A percentile compares a stretch with the other conserved stretches of the same genome.
Evolutionary conservation across 2,113 vertebrate species (phyloP).

Genomic region (Gavialis gangeticus): DNA sequence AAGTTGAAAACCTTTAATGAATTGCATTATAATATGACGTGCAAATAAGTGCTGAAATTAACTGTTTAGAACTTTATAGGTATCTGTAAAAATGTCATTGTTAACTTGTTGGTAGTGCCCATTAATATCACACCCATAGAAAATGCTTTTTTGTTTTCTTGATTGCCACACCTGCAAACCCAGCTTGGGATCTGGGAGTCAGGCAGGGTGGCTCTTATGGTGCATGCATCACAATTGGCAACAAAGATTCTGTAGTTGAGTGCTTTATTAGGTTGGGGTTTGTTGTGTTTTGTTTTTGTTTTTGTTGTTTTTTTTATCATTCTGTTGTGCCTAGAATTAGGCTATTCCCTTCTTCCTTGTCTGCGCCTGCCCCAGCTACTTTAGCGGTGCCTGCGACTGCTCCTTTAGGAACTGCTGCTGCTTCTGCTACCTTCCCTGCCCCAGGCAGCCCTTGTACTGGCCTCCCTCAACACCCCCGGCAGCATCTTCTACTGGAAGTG

Average conservation of each 20-base stretch:
- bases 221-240: neutral
- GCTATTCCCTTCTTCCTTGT: neutral
- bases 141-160: neutral
- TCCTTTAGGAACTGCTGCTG: no score
- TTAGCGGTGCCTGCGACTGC: no score
- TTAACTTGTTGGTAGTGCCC: neutral
- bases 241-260: neutral
- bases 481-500: no score
- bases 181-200: neutral
- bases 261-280: neutral
- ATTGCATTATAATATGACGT: fast-evolving
- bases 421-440: no score
- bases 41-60: fast-evolving
- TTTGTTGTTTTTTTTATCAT: fast-evolving
- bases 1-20: neutral
- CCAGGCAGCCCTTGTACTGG: no score
- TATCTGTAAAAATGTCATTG: neutral
- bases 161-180: neutral
- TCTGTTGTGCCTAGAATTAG: neutral
- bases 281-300: neutral
- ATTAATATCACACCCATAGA: no score
- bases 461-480: no score
- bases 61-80: neutral
- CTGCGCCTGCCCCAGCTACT: no score
- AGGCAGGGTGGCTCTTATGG: neutral